A percentile compares a stretch with the other conserved stretches of the same genome.
Conservation (phyloP, 2,113 vertebrate genomes). For the Neogobius melanostomus region DNA sequence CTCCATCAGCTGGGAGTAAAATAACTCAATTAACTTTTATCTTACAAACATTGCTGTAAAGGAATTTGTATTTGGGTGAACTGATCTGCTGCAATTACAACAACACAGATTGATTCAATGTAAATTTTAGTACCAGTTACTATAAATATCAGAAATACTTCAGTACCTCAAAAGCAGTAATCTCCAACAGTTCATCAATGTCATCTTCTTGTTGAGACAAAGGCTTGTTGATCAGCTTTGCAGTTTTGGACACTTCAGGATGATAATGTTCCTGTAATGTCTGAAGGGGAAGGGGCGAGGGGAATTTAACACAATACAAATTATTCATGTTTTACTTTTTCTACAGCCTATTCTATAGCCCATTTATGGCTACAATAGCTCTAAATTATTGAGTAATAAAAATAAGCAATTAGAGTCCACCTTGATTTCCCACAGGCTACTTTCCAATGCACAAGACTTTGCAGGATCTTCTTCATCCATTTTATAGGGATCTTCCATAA, state of each 20-base stretch:
- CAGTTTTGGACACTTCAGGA: slow-evolving; percentile 87
- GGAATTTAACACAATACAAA: background rate
- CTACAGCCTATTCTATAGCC: background rate
- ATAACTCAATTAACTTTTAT: background rate
- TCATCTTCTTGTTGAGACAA: slow-evolving; percentile 81
- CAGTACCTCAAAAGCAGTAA: slow-evolving; percentile 82
- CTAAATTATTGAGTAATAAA: too few relatives aligned
- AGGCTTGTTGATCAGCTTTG: slow-evolving; percentile 78
- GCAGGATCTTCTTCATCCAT: slow-evolving; percentile 85
- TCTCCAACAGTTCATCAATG: slow-evolving; percentile 82
- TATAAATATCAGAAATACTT: background rate
- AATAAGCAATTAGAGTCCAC: slow-evolving; percentile 32
- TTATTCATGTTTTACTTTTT: background rate
- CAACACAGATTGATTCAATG: background rate
- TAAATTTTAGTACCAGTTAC: background rate
- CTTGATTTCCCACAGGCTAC: slow-evolving; percentile 94
- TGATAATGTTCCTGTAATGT: slow-evolving; percentile 91
- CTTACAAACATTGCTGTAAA: background rate
- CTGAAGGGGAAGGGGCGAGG: slow-evolving; percentile 63
- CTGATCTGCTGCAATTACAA: background rate
- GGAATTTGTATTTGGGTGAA: background rate
- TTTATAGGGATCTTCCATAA: slow-evolving; percentile 83
- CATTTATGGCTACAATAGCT: too few relatives aligned
- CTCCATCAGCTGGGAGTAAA: slow-evolving; percentile 84
- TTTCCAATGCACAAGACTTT: slow-evolving; percentile 86